phyloP scores from a whole-genome alignment of 2,888 invertebrate species.

The Cheilosia vernalis region DNA sequence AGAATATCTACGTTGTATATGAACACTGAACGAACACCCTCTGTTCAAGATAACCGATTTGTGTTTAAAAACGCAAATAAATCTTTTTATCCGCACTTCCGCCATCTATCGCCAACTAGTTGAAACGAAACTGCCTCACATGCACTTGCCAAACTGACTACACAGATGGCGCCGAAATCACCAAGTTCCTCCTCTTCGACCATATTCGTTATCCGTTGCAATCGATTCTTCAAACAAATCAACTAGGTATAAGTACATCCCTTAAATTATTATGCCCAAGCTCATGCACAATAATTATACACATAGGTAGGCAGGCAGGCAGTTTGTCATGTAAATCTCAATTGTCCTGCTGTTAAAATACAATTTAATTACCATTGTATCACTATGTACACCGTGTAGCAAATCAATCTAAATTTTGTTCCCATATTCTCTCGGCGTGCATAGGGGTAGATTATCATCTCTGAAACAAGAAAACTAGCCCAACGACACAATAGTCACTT shows the following conservation, averaged over 20 bases:
- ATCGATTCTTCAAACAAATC: slow-evolving; percentile 10
- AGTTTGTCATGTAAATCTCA: slow-evolving; percentile 14
- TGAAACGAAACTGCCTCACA: not conserved
- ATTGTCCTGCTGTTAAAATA: slow-evolving; percentile 45
- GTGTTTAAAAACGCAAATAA: not conserved
- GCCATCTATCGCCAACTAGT: not conserved
- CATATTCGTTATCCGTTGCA: not conserved
- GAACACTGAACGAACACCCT: too few species aligned
- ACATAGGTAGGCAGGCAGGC: not conserved
- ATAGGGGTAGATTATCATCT: slow-evolving; percentile 64
- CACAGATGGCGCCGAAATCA: slow-evolving; percentile 1
- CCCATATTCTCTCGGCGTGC: slow-evolving; percentile 8
- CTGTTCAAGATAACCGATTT: not conserved
- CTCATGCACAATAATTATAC: slow-evolving; percentile 7
- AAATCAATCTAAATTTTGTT: slow-evolving; percentile 41
- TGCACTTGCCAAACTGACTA: not conserved
- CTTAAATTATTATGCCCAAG: not conserved
- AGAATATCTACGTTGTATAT: too few species aligned
- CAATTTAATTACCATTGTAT: slow-evolving; percentile 50
- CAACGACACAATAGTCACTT: slow-evolving; percentile 12
- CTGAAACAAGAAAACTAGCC: slow-evolving; percentile 9
- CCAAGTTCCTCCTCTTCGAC: not conserved
- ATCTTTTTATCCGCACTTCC: not conserved
- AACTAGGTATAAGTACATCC: not conserved
- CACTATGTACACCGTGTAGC: slow-evolving; percentile 7